These are phyloP conservation scores for Zosterops lateralis DNA, from an alignment of 2,113 vertebrate species.

Conservation along the genomic window DNA sequence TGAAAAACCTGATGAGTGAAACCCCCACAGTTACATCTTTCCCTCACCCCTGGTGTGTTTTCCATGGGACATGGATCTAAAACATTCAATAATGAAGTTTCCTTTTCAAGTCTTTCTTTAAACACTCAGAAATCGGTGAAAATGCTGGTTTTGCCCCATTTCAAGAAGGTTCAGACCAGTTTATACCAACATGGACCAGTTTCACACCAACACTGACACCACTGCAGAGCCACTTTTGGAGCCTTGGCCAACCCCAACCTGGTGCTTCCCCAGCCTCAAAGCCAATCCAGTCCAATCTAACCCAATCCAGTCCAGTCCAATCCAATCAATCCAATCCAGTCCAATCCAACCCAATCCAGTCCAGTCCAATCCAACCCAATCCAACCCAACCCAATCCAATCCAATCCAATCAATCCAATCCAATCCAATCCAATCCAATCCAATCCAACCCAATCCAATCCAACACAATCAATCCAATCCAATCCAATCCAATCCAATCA, in stretches of 20 bases:
- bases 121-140: too few relatives aligned
- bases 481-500: too few relatives aligned
- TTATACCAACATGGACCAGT: background rate
- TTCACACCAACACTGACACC: background rate
- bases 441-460: too few relatives aligned
- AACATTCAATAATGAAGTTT: background rate
- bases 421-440: background rate
- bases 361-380: background rate
- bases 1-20: background rate
- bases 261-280: background rate
- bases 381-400: background rate
- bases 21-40: accelerated
- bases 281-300: too few relatives aligned
- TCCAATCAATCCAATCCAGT: too few relatives aligned
- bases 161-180: background rate
- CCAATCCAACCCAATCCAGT: too few relatives aligned
- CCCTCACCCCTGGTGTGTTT: too few relatives aligned
- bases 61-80: background rate
- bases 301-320: too few relatives aligned
- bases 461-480: too few relatives aligned
- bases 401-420: too few relatives aligned
- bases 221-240: background rate
- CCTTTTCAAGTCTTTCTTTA: background rate
- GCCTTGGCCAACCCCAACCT: background rate
- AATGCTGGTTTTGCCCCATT: background rate